Evolutionary conservation across 2,888 invertebrate genomes (phyloP).

Genomic region (Didymodactylos carnosus): DNA sequence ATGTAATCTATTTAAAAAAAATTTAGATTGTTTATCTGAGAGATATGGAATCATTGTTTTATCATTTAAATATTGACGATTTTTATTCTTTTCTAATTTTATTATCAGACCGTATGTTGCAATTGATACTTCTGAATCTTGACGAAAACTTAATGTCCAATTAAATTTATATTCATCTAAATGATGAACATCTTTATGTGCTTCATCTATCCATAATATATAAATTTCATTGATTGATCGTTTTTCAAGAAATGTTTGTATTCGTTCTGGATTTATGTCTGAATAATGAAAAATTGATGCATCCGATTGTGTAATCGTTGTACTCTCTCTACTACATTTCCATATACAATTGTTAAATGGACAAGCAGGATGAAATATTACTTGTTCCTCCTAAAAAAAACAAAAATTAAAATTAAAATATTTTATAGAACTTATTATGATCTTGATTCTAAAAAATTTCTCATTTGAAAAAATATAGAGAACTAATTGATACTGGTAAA

Average conservation of each 20-base stretch:
- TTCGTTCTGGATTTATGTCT: background rate
- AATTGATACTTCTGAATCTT: constrained; percentile 8
- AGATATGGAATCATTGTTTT: too few relatives aligned
- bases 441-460: too few relatives aligned
- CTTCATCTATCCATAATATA: constrained; percentile 13
- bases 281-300: constrained; percentile 6
- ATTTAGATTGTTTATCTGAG: too few relatives aligned
- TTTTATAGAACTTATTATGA: too few relatives aligned
- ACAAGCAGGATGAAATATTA: constrained; percentile 1
- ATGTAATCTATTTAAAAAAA: background rate
- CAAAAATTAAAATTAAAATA: too few relatives aligned
- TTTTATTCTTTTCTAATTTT: background rate
- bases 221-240: constrained; percentile 3
- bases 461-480: too few relatives aligned
- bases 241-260: background rate
- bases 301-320: background rate
- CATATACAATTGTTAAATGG: constrained; percentile 5
- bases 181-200: background rate
- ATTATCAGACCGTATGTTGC: constrained; percentile 4
- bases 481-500: too few relatives aligned
- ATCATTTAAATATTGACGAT: background rate
- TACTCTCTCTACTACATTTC: background rate
- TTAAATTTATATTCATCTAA: constrained; percentile 7
- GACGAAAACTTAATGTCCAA: constrained; percentile 10
- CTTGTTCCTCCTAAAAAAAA: too few relatives aligned